A percentile compares a stretch with the other conserved stretches of the same genome.
Conservation (phyloP, 2,797 vertebrate genomes). For the Taeniopygia guttata region DNA sequence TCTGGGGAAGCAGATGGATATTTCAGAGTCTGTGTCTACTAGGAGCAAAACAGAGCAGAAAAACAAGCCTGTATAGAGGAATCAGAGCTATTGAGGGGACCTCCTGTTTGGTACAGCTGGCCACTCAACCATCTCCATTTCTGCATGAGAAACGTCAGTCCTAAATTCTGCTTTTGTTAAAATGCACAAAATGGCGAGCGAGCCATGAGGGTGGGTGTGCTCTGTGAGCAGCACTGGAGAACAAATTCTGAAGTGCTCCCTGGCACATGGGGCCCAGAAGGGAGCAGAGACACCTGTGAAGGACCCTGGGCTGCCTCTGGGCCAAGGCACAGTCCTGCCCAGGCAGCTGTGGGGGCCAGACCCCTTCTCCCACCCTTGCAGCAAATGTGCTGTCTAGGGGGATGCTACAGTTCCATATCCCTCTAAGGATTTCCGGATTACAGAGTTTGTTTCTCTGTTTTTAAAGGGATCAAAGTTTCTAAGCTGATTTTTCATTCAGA, state of each 20-base stretch:
- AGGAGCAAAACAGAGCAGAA: not conserved
- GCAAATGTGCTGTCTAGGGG: not conserved
- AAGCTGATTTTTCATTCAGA: constrained; percentile 62
- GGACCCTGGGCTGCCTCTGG: not conserved
- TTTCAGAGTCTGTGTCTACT: not conserved
- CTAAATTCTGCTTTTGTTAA: not conserved
- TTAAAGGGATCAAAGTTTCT: constrained; percentile 58
- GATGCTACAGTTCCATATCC: not conserved
- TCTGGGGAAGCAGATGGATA: not conserved
- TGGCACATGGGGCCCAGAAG: not conserved
- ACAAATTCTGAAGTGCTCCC: too few species aligned
- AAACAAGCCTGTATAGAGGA: not conserved
- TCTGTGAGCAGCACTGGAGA: not conserved
- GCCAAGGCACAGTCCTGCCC: not conserved
- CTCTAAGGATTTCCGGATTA: constrained; percentile 22
- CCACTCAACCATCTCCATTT: not conserved
- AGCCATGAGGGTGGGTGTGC: not conserved
- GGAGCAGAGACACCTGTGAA: not conserved
- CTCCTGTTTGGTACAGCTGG: not conserved
- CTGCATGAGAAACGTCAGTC: not conserved
- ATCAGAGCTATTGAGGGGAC: not conserved
- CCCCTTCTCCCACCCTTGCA: fast-evolving
- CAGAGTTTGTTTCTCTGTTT: constrained; percentile 42
- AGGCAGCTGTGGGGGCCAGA: fast-evolving
- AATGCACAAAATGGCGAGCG: not conserved